Conservation (phyloP, 2,797 vertebrate genomes). For the Yasuhikotakia modesta region DNA sequence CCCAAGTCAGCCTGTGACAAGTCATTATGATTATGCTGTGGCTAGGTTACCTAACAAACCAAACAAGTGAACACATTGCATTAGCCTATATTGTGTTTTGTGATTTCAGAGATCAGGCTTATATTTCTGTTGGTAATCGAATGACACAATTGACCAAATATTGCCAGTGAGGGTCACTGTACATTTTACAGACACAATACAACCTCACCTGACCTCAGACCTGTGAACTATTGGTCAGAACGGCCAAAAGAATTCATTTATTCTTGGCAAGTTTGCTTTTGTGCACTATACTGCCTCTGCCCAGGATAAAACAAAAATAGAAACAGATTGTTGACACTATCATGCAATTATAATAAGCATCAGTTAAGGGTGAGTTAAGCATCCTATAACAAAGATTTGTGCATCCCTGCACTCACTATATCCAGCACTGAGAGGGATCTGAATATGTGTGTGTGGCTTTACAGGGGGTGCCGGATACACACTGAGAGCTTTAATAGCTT, state of each 20-base stretch:
- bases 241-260: not conserved
- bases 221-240: not conserved
- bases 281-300: not conserved
- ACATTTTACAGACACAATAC: not conserved
- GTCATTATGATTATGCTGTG: not conserved
- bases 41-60: not conserved
- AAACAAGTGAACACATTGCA: too few relatives aligned
- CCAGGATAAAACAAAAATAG: conserved; percentile 9
- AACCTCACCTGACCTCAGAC: not conserved
- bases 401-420: not conserved
- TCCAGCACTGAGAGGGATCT: not conserved
- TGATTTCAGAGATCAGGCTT: too few relatives aligned
- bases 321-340: conserved; percentile 17
- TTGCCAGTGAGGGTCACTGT: too few relatives aligned
- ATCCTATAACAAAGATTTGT: conserved; percentile 10
- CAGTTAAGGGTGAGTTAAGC: not conserved
- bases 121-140: too few relatives aligned
- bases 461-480: not conserved
- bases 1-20: not conserved
- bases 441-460: not conserved
- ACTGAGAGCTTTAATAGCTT: conserved; percentile 25
- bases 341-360: conserved; percentile 12
- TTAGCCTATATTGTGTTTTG: too few relatives aligned
- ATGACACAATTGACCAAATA: not conserved
- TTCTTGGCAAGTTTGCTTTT: not conserved